Conservation (phyloP, 2,113 vertebrate genomes). For the Galemys pyrenaicus region DNA sequence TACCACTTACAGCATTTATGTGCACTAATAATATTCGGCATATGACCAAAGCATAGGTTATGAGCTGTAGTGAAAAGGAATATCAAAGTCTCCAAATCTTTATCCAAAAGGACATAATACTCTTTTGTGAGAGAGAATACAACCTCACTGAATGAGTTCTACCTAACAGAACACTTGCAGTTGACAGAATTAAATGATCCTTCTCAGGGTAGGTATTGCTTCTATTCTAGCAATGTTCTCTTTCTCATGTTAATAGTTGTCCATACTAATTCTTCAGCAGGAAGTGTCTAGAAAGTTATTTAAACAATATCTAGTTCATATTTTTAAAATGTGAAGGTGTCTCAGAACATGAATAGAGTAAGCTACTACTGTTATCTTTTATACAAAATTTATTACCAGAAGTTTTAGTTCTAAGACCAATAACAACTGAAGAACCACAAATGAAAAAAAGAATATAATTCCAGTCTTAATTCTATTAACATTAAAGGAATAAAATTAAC, state of each 20-base stretch:
- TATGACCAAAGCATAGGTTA: neutral
- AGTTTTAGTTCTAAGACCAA: conserved; percentile 24
- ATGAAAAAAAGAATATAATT: neutral
- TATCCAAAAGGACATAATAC: neutral
- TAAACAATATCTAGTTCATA: neutral
- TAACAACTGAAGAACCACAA: neutral
- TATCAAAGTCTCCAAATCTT: neutral
- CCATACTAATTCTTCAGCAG: neutral
- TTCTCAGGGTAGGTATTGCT: neutral
- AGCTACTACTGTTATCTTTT: neutral
- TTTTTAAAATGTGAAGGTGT: neutral
- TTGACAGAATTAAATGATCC: neutral
- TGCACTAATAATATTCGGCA: neutral
- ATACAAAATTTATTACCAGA: neutral
- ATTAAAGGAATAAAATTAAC: neutral
- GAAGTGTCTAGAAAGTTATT: neutral
- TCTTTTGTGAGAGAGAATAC: neutral
- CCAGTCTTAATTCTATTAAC: neutral
- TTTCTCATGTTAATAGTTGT: neutral
- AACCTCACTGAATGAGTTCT: neutral
- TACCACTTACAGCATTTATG: neutral
- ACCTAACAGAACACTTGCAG: neutral
- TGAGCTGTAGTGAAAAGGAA: neutral
- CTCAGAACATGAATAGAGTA: neutral
- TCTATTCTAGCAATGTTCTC: neutral